Evolutionary conservation across 2,797 vertebrate species (phyloP).

Genomic region (Hippopotamyrus pictus): DNA sequence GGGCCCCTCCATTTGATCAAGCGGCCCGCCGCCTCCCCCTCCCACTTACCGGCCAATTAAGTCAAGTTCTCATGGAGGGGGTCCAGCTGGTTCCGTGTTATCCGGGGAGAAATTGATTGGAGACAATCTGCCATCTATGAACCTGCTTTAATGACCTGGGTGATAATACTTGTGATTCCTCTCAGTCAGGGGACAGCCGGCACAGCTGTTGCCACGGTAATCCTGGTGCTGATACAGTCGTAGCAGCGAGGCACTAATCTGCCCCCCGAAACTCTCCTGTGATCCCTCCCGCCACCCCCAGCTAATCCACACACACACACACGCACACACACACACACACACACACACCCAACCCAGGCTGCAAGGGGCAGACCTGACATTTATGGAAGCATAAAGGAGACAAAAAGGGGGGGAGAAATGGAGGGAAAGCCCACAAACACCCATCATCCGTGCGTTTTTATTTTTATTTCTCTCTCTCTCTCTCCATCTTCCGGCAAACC

Average conservation of each 20-base stretch:
- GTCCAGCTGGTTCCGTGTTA: constrained; percentile 95
- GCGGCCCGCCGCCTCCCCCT: constrained; percentile 85
- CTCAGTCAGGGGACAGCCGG: constrained; percentile 95
- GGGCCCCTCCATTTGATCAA: constrained; percentile 89
- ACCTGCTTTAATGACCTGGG: constrained; percentile 99
- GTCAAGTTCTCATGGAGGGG: constrained; percentile 98
- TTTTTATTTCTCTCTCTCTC: neutral
- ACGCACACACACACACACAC: neutral
- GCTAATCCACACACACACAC: neutral
- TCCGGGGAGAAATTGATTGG: constrained; percentile 98
- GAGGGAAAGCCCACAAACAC: neutral
- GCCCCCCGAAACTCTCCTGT: constrained; percentile 66
- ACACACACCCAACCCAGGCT: constrained; percentile 46
- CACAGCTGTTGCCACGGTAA: constrained; percentile 91
- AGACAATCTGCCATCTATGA: constrained; percentile 90
- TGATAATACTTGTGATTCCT: constrained; percentile 99
- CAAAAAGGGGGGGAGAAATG: constrained; percentile 16
- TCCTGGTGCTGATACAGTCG: constrained; percentile 86
- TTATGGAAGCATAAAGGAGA: constrained; percentile 53
- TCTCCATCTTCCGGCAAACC: neutral
- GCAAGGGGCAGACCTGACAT: constrained; percentile 70
- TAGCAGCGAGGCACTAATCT: constrained; percentile 80
- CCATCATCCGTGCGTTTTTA: neutral
- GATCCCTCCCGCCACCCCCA: constrained; percentile 24
- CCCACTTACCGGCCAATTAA: constrained; percentile 99